These are phyloP conservation scores for Gryllus longicercus DNA, from an alignment of 2,888 invertebrate genomes.

Conservation along the genomic window DNA sequence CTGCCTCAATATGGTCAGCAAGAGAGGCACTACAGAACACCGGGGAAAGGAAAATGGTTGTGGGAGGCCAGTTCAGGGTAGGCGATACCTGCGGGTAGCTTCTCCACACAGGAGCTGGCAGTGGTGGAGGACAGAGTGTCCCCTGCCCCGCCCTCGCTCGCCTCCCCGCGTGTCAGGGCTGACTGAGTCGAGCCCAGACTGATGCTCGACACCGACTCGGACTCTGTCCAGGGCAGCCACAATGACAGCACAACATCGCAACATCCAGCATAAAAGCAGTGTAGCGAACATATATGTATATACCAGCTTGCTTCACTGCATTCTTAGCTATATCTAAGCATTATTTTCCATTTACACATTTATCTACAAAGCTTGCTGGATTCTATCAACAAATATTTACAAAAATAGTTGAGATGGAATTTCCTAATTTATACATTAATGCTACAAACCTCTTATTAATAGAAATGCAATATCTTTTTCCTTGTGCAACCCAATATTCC, in stretches of 20 bases:
- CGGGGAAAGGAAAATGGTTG: neutral
- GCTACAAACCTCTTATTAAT: no score
- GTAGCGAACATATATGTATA: conserved; percentile 21
- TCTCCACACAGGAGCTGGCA: conserved; percentile 32
- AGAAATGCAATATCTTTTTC: no score
- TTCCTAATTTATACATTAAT: no score
- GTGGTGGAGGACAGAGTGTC: conserved; percentile 34
- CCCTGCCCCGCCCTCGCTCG: conserved; percentile 34
- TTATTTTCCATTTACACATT: no score
- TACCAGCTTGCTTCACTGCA: neutral
- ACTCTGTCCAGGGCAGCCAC: conserved; percentile 25
- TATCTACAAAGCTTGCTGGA: no score
- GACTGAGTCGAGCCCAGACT: conserved; percentile 39
- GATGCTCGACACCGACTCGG: conserved; percentile 39
- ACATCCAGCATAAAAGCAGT: neutral
- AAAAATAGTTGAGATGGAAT: no score
- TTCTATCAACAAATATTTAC: no score
- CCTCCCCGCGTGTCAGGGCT: conserved; percentile 35
- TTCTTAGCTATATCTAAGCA: no score
- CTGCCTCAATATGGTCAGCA: neutral
- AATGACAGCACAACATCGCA: conserved; percentile 12
- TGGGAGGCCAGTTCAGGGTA: neutral
- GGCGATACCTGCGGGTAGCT: conserved; percentile 34
- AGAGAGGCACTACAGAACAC: neutral
- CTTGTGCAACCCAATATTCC: no score